Conservation (phyloP, 2,888 invertebrate species). For the Eurois occulta region DNA sequence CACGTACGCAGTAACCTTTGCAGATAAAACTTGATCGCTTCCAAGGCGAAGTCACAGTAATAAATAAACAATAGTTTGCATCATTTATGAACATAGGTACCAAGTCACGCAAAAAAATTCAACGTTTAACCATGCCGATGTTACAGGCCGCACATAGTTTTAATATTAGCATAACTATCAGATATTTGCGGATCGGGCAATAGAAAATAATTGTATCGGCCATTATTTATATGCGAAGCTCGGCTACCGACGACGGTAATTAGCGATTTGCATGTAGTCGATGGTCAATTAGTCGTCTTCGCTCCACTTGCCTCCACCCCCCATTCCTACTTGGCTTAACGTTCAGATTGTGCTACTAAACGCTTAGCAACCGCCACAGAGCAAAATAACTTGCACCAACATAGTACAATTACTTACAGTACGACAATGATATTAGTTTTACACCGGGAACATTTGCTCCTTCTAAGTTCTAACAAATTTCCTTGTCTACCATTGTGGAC, state of each 20-base stretch:
- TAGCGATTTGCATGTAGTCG: constrained; percentile 84
- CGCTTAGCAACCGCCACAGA: constrained; percentile 63
- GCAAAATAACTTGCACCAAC: constrained; percentile 33
- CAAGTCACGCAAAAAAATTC: constrained; percentile 53
- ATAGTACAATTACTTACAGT: constrained; percentile 42
- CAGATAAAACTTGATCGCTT: constrained; percentile 66
- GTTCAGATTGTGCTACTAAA: constrained; percentile 65
- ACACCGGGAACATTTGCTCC: constrained; percentile 27
- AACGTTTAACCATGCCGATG: constrained; percentile 36
- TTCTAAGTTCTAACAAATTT: constrained; percentile 19
- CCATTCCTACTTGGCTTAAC: constrained; percentile 61
- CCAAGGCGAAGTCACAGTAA: constrained; percentile 67
- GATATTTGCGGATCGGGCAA: constrained; percentile 61
- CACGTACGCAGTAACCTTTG: constrained; percentile 59
- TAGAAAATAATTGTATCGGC: constrained; percentile 74
- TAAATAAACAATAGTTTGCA: constrained; percentile 53
- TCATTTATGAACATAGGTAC: constrained; percentile 19
- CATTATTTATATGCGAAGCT: constrained; percentile 78
- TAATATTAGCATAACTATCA: constrained; percentile 64
- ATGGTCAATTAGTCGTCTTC: constrained; percentile 84
- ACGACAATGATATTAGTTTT: constrained; percentile 21
- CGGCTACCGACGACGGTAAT: constrained; percentile 79
- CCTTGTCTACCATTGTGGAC: constrained; percentile 73
- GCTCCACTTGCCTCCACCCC: constrained; percentile 74
- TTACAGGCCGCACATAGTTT: constrained; percentile 50